These are phyloP conservation scores for Habrosyne pyritoides DNA, from an alignment of 2,888 invertebrate species.

Conservation along the genomic window DNA sequence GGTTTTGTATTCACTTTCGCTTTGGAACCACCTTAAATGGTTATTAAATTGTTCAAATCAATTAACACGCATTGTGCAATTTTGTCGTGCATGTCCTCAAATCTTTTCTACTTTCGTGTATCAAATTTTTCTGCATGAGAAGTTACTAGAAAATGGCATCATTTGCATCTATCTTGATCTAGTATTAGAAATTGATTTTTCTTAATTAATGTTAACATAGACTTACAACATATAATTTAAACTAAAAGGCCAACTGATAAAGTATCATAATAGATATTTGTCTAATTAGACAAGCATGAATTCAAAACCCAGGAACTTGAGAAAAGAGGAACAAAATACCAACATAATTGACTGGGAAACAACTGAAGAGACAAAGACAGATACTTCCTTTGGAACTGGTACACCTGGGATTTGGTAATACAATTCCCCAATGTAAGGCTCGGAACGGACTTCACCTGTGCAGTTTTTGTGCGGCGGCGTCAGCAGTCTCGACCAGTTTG, in stretches of 20 bases:
- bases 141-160: no score
- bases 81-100: conserved; percentile 24
- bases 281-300: no score
- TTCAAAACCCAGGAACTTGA: neutral
- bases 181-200: no score
- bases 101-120: neutral
- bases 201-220: no score
- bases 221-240: no score
- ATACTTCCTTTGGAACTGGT: conserved; percentile 19
- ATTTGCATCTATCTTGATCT: no score
- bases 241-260: no score
- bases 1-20: conserved; percentile 48
- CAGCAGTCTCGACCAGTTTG: conserved; percentile 45
- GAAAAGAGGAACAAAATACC: neutral
- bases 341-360: neutral
- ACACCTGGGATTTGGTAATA: conserved; percentile 44
- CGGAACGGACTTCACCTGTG: conserved; percentile 49
- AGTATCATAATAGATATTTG: no score
- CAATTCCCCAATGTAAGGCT: conserved; percentile 17
- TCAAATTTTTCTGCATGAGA: neutral
- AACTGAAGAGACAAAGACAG: neutral
- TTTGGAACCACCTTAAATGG: conserved; percentile 41
- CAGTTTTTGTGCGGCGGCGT: conserved; percentile 51
- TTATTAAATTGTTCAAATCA: conserved; percentile 49
- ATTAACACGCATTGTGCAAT: conserved; percentile 44